Base-by-base conservation (phyloP, 2,797 vertebrate genomes). In the Chanos chanos region DNA sequence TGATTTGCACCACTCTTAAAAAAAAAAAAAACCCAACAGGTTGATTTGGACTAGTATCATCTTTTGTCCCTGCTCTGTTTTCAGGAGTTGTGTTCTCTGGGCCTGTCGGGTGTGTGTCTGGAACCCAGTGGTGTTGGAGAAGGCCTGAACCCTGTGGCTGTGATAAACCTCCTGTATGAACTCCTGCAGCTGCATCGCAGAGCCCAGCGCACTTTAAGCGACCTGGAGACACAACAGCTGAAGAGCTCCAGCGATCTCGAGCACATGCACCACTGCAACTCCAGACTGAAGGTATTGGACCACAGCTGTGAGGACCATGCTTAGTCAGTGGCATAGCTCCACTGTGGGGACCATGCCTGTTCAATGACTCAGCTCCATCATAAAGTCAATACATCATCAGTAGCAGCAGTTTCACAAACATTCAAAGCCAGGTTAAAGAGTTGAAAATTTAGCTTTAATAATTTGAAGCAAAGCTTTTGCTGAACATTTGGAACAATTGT, bases 121-220 rank as follows among this genome's bases (percentile, higher is more conserved):
- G 89, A 90, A 70, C 77, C 84, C 68, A 87, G 77, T n/a, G 51
- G 58, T 7, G 77, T 70, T 66, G 82, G 57, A 53, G 75, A 55
- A 45, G 71, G 80, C 47, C 77, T 97, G 74, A 89, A 76, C 62
- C 69, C 92, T 3, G 79, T 93, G 66, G 82, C 89, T 5, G 80
- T 92, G 56, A 78, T 98, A 70, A 99, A 98, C 57, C 89, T 90
- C 73, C 88, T 95, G 68, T 93, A 96, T 43, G 94, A 96, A 70
- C 82, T 99, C 43, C 88, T 99, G 49, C 81, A 92, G 77, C 89
- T 92, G 77, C 91, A 96, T 51, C 85, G 85, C 49, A 92, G 90
- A 62, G 87, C 81, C 47, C 92, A 93, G 80, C 83, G 84, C 71
- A 75, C 82, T 67, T 84, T 94, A 71, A 92, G 97, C 77, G 93